Evolutionary conservation across 2,888 invertebrate genomes (phyloP).

Genomic region (Rapana venosa): DNA sequence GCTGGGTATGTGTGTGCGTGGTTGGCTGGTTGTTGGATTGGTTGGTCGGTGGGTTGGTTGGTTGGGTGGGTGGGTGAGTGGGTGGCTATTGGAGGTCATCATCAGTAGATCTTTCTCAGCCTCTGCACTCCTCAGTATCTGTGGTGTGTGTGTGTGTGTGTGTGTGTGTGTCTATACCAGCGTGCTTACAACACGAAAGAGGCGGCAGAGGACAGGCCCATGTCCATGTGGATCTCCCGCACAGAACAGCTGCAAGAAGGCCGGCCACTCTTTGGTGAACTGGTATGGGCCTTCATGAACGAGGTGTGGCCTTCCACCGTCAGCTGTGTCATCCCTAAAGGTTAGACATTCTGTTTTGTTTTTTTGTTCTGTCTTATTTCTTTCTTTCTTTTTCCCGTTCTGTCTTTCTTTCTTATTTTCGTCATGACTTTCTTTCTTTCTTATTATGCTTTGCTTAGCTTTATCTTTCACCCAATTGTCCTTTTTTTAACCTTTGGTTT

Average conservation of each 20-base stretch:
- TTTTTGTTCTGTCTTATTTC: background rate
- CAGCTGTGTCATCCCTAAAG: constrained; percentile 62
- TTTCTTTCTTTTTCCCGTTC: no score
- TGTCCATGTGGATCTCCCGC: constrained; percentile 68
- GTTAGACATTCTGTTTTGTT: constrained; percentile 43
- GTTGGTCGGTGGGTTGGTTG: background rate
- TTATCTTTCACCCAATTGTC: no score
- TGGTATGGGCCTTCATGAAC: constrained; percentile 65
- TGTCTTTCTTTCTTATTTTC: background rate
- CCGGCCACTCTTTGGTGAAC: constrained; percentile 56
- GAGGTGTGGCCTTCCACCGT: constrained; percentile 67
- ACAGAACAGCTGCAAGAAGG: constrained; percentile 58
- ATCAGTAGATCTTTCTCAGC: no score
- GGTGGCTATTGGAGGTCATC: no score
- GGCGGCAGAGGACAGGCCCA: constrained; percentile 63
- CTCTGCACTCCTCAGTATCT: background rate
- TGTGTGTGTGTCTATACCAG: constrained; percentile 44
- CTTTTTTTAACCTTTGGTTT: no score
- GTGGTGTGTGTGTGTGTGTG: no score
- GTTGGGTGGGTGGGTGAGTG: no score
- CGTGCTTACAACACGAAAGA: constrained; percentile 65
- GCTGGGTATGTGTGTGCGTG: background rate
- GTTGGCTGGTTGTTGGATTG: background rate
- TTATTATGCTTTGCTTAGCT: no score
- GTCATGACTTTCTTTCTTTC: no score